Percentiles rank a stretch among this genome's conserved stretches.
Evolutionary conservation across 37 sponge, comb jelly and placozoan genomes (phyloP).

Genomic region (Oopsacas minuta): DNA sequence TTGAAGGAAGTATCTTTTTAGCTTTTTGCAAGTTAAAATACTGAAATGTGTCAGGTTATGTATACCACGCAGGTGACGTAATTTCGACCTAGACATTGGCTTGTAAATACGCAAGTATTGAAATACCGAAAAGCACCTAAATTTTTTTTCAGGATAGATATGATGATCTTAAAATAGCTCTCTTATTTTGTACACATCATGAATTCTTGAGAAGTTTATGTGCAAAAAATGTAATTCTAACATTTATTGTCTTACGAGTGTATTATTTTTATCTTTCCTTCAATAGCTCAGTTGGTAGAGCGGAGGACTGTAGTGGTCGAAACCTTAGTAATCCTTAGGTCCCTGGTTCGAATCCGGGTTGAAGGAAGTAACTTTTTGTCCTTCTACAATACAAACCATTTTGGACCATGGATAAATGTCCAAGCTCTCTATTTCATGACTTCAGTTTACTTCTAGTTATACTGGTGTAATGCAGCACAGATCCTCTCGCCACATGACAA

Average conservation of each 20-base stretch:
- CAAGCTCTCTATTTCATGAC: not conserved
- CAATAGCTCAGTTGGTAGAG: conserved; percentile 82
- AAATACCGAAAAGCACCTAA: no score
- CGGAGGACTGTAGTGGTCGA: conserved; percentile 85
- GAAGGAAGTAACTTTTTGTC: conserved; percentile 43
- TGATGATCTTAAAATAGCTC: no score
- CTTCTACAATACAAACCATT: not conserved
- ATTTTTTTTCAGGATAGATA: no score
- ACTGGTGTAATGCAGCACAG: conserved; percentile 96
- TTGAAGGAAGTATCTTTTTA: conserved; percentile 51
- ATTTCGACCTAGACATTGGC: no score
- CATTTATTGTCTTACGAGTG: not conserved
- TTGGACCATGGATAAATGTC: not conserved
- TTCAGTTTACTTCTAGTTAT: conserved; percentile 42
- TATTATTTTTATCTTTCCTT: not conserved
- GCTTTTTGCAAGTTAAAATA: no score
- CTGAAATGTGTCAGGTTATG: no score
- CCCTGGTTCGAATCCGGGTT: conserved; percentile 80
- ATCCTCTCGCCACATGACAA: conserved; percentile 87
- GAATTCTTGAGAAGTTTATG: not conserved
- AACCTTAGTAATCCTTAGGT: conserved; percentile 65
- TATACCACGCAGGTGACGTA: no score
- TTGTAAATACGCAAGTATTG: no score
- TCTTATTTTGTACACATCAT: not conserved
- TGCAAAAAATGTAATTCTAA: not conserved